phyloP scores from a whole-genome alignment of 2,113 vertebrate genomes.

The Alouatta palliata region DNA sequence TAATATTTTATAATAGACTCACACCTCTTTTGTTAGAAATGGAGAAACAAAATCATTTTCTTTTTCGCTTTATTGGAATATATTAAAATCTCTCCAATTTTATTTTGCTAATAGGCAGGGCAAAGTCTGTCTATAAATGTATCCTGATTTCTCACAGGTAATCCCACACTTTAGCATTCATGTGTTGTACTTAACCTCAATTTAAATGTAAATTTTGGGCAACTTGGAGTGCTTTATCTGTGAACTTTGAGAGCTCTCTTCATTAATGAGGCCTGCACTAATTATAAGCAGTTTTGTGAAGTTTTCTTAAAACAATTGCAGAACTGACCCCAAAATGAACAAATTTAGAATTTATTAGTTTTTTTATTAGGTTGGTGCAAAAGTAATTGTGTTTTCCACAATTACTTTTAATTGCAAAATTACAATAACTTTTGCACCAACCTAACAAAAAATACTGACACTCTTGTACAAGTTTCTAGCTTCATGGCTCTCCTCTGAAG shows the following conservation, averaged over 20 bases:
- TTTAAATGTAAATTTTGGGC: constrained; percentile 90
- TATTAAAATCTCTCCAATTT: constrained; percentile 77
- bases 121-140: constrained; percentile 76
- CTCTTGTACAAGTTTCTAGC: constrained; percentile 74
- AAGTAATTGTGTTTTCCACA: no score
- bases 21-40: constrained; percentile 77
- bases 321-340: constrained; percentile 81
- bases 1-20: constrained; percentile 81
- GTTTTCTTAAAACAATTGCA: constrained; percentile 82
- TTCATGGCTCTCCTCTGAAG: constrained; percentile 68
- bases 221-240: constrained; percentile 84
- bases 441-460: constrained; percentile 73
- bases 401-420: no score
- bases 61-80: constrained; percentile 63
- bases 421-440: no score
- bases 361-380: constrained; percentile 47
- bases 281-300: constrained; percentile 81
- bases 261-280: constrained; percentile 85
- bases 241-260: constrained; percentile 83
- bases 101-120: constrained; percentile 78
- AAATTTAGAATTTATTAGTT: constrained; percentile 84
- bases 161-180: constrained; percentile 82
- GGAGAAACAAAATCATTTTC: constrained; percentile 74
- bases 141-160: constrained; percentile 78
- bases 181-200: constrained; percentile 86